These are phyloP conservation scores for Polydrusus tereticollis DNA, from an alignment of 2,888 invertebrate species.

Conservation along the genomic window DNA sequence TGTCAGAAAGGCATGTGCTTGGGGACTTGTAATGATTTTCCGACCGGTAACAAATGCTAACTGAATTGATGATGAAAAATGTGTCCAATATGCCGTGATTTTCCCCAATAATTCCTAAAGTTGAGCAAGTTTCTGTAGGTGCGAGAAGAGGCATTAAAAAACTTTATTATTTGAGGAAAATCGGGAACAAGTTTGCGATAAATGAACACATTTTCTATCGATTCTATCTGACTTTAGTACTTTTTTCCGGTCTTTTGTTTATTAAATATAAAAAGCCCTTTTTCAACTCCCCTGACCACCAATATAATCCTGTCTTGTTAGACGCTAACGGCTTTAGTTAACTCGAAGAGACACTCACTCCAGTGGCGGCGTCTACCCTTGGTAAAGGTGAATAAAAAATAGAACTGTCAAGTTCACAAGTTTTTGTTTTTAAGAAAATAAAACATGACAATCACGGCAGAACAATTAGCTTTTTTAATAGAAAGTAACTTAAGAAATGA, in stretches of 20 bases:
- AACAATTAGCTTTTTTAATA: no score
- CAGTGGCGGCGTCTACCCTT: not conserved
- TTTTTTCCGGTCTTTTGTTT: not conserved
- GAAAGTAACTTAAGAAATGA: no score
- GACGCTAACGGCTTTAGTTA: not conserved
- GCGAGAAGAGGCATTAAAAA: not conserved
- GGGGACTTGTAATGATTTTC: conserved; percentile 10
- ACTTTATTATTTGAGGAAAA: no score
- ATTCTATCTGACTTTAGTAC: not conserved
- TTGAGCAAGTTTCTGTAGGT: not conserved
- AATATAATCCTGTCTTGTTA: not conserved
- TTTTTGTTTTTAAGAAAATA: no score
- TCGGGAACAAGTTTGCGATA: no score
- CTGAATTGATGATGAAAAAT: conserved; percentile 33
- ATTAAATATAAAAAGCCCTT: conserved; percentile 10
- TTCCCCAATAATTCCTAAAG: conserved; percentile 21
- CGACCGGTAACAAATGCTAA: conserved; percentile 21
- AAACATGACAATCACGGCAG: no score
- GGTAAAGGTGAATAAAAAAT: no score
- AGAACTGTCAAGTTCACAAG: no score
- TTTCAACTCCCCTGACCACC: not conserved
- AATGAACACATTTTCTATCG: no score
- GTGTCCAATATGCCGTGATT: conserved; percentile 1
- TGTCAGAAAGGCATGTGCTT: not conserved
- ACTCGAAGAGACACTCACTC: not conserved